phyloP scores from a whole-genome alignment of 2,113 vertebrate species.

The Geococcyx californianus region DNA sequence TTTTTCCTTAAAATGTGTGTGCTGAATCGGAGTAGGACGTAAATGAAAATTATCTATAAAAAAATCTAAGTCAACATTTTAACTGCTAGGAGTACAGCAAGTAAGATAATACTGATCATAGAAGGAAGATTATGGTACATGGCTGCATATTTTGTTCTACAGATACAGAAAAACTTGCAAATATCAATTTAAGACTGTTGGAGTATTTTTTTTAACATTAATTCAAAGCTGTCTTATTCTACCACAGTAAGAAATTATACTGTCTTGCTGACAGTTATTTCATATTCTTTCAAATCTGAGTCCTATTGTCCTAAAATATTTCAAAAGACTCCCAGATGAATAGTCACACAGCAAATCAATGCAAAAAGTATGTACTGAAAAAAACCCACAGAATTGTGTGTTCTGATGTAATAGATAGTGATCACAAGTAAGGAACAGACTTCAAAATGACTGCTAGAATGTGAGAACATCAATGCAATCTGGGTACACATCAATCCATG shows the following conservation, averaged over 20 bases:
- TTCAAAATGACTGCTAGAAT: neutral
- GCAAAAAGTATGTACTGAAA: neutral
- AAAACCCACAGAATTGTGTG: fast-evolving
- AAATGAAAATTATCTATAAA: neutral
- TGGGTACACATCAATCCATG: neutral
- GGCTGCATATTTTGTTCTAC: neutral
- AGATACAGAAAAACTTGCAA: neutral
- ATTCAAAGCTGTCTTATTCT: neutral
- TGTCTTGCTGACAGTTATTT: neutral
- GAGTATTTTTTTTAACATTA: fast-evolving
- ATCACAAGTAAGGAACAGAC: neutral
- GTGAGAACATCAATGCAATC: neutral
- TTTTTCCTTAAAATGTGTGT: neutral
- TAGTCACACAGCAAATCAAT: neutral
- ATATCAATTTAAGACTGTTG: neutral
- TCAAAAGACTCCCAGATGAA: neutral
- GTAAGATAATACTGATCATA: neutral
- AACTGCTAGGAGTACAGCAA: neutral
- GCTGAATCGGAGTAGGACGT: neutral
- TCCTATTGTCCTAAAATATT: neutral
- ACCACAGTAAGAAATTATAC: neutral
- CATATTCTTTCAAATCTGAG: neutral
- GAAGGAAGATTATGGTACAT: neutral
- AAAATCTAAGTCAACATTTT: neutral
- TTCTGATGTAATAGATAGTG: neutral